These are phyloP conservation scores for Morone saxatilis DNA, from an alignment of 2,113 vertebrate genomes.

Conservation along the genomic window DNA sequence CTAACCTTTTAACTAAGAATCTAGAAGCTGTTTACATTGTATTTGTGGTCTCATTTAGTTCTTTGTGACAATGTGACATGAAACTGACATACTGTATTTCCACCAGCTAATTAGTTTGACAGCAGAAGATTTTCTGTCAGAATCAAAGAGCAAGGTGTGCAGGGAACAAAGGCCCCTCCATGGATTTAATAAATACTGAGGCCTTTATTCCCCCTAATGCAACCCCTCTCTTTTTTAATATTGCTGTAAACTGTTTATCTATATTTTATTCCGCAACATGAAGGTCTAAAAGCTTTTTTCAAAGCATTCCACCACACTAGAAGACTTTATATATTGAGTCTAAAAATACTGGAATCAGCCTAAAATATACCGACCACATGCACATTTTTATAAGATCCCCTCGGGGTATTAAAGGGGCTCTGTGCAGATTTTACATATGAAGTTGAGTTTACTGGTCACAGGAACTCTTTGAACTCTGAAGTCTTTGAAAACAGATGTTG, in stretches of 20 bases:
- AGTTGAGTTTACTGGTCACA: background rate
- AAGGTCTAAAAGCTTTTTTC: background rate
- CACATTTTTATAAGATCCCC: background rate
- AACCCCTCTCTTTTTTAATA: background rate
- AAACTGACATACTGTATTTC: background rate
- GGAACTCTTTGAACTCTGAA: too few species aligned
- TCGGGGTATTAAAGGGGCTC: background rate
- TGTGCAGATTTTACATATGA: background rate
- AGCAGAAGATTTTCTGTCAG: slow-evolving; percentile 4
- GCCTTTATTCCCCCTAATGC: background rate
- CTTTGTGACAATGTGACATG: background rate
- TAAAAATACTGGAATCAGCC: background rate
- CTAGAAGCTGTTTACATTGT: background rate
- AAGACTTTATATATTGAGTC: background rate
- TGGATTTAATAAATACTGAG: background rate
- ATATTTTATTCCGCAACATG: background rate
- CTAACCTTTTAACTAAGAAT: background rate
- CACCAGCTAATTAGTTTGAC: background rate
- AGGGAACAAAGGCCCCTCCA: background rate
- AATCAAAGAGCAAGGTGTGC: background rate
- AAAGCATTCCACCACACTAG: background rate
- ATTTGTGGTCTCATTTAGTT: background rate
- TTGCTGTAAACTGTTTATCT: background rate
- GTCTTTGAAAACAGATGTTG: background rate
- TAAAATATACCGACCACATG: background rate